Percentiles rank a stretch among this genome's conserved stretches.
Conservation (phyloP, 2,888 invertebrate species). For the Drosophila tanythrix region DNA sequence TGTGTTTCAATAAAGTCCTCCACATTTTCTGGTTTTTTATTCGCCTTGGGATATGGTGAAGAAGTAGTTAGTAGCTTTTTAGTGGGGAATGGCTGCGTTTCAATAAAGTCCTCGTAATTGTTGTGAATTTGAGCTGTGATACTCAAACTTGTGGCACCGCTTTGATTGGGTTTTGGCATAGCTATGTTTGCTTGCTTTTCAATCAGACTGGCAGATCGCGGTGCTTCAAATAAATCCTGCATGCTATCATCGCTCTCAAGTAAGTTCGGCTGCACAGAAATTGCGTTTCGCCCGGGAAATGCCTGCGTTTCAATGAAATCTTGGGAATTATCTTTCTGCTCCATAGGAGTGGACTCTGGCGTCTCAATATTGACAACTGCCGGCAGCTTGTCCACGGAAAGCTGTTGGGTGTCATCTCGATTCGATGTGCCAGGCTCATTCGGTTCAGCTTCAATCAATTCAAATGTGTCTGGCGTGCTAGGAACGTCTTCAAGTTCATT, state of each 20-base stretch:
- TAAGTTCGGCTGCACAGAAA: background rate
- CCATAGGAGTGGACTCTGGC: conserved; percentile 11
- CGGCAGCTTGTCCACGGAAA: conserved; percentile 27
- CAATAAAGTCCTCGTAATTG: conserved; percentile 18
- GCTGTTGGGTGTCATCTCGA: conserved; percentile 10
- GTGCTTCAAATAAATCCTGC: conserved; percentile 10
- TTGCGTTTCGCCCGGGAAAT: conserved; percentile 12
- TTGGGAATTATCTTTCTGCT: background rate
- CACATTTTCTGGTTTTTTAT: background rate
- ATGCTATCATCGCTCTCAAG: conserved; percentile 7
- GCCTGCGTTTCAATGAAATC: conserved; percentile 43
- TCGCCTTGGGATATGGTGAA: background rate
- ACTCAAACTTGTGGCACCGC: conserved; percentile 4
- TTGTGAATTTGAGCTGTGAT: conserved; percentile 21
- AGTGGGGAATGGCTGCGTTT: conserved; percentile 3
- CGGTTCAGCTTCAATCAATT: conserved; percentile 16
- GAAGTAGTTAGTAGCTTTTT: background rate
- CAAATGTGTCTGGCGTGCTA: conserved; percentile 64
- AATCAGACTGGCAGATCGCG: conserved; percentile 4
- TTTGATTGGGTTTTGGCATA: background rate
- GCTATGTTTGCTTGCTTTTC: conserved; percentile 24
- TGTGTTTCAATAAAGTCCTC: conserved; percentile 42
- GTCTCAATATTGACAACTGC: conserved; percentile 48
- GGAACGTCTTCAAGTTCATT: conserved; percentile 8
- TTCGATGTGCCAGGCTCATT: background rate